phyloP scores from a whole-genome alignment of 2,888 invertebrate species.

The Plebejus argus region DNA sequence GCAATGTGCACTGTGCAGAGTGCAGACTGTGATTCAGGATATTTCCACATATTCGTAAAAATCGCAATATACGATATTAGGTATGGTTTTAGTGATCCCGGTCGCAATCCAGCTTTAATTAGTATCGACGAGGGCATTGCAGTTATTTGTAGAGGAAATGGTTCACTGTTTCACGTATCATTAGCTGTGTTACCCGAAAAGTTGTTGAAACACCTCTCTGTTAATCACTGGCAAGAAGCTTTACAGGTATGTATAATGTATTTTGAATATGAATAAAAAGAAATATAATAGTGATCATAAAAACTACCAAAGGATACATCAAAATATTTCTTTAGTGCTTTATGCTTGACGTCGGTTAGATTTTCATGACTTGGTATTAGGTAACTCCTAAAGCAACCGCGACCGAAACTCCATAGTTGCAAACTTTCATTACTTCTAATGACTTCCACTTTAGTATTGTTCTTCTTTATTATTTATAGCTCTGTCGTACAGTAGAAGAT shows the following conservation, averaged over 20 bases:
- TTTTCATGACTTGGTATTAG: too few relatives aligned
- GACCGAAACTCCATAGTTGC: too few relatives aligned
- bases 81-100: slow-evolving; percentile 86
- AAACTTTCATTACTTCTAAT: not conserved
- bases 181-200: slow-evolving; percentile 86
- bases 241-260: slow-evolving; percentile 82
- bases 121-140: slow-evolving; percentile 92
- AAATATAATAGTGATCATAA: too few relatives aligned
- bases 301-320: too few relatives aligned
- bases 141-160: slow-evolving; percentile 92
- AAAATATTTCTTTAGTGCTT: too few relatives aligned
- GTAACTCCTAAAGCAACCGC: too few relatives aligned
- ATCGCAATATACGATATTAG: slow-evolving; percentile 20
- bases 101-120: slow-evolving; percentile 90
- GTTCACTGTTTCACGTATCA: slow-evolving; percentile 88
- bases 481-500: slow-evolving; percentile 75
- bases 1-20: too few relatives aligned
- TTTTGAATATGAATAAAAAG: too few relatives aligned
- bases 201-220: slow-evolving; percentile 81
- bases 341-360: too few relatives aligned
- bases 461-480: slow-evolving; percentile 49
- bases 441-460: not conserved
- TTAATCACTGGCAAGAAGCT: slow-evolving; percentile 92
- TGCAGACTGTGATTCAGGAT: too few relatives aligned
- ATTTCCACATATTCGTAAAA: too few relatives aligned